Evolutionary conservation across 2,797 vertebrate genomes (phyloP).

Genomic region (Leuciscus waleckii): DNA sequence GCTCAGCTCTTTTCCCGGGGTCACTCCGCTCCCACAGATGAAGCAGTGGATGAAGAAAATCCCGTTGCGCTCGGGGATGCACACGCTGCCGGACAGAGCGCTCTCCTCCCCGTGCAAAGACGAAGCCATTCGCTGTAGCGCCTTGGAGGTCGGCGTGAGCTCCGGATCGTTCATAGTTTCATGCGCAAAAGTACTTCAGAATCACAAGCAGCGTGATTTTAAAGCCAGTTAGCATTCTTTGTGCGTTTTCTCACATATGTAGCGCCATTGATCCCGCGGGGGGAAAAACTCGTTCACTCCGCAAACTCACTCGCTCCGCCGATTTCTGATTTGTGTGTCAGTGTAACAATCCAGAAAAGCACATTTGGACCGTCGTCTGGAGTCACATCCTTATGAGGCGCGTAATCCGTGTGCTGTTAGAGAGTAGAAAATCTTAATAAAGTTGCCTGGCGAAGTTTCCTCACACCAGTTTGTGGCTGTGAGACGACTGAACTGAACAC

Average conservation of each 20-base stretch:
- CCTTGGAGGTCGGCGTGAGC: slow-evolving; percentile 79
- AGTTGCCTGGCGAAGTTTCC: slow-evolving; percentile 73
- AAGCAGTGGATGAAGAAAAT: slow-evolving; percentile 86
- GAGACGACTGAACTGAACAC: slow-evolving; percentile 79
- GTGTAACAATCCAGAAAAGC: slow-evolving; percentile 52
- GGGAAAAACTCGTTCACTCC: slow-evolving; percentile 58
- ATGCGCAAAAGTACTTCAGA: slow-evolving; percentile 64
- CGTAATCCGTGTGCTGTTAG: slow-evolving; percentile 58
- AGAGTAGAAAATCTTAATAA: slow-evolving; percentile 61
- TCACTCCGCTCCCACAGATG: slow-evolving; percentile 91
- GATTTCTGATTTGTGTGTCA: slow-evolving; percentile 54
- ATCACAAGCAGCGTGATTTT: slow-evolving; percentile 50
- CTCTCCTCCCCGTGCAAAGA: slow-evolving; percentile 76
- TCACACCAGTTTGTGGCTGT: slow-evolving; percentile 75
- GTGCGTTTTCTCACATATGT: slow-evolving; percentile 65
- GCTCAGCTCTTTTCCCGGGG: slow-evolving; percentile 85
- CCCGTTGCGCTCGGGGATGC: slow-evolving; percentile 78
- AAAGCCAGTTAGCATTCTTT: slow-evolving; percentile 45
- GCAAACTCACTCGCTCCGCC: slow-evolving; percentile 63
- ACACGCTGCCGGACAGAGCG: slow-evolving; percentile 71
- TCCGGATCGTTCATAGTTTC: slow-evolving; percentile 81
- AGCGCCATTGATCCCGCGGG: slow-evolving; percentile 62
- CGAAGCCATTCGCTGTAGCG: slow-evolving; percentile 90
- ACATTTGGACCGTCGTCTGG: slow-evolving; percentile 47
- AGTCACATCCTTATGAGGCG: slow-evolving; percentile 54